A percentile compares a stretch with the other conserved stretches of the same genome.
Evolutionary conservation across 1,140 invertebrate species (phyloP).

Genomic region (Drosophila paulistorum): DNA sequence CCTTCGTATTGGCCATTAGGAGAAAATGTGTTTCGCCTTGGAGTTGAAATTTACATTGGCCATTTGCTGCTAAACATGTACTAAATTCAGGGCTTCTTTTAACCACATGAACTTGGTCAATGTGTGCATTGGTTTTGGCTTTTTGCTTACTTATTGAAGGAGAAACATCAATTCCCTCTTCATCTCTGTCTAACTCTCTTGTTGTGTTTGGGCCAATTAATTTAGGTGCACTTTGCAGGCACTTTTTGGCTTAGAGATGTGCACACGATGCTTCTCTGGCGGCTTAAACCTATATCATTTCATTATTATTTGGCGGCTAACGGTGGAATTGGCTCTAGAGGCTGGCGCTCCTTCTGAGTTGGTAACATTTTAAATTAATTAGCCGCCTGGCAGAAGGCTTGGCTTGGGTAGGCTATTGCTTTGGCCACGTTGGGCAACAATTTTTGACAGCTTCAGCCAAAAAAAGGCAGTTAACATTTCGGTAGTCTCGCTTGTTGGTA

Average conservation of each 20-base stretch:
- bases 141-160: slow-evolving; percentile 15
- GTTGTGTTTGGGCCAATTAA: slow-evolving; percentile 53
- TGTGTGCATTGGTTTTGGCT: not conserved
- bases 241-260: slow-evolving; percentile 41
- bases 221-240: slow-evolving; percentile 70
- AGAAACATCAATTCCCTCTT: slow-evolving; percentile 7
- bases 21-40: not conserved
- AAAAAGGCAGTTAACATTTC: slow-evolving; percentile 73
- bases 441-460: slow-evolving; percentile 71
- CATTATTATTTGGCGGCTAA: slow-evolving; percentile 52
- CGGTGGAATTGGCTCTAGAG: slow-evolving; percentile 22
- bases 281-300: slow-evolving; percentile 60
- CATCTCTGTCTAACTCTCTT: not conserved
- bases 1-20: slow-evolving; percentile 4
- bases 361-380: slow-evolving; percentile 77
- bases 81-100: slow-evolving; percentile 53
- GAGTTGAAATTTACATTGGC: slow-evolving; percentile 63
- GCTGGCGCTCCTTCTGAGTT: slow-evolving; percentile 40
- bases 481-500: slow-evolving; percentile 38
- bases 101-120: slow-evolving; percentile 42
- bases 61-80: slow-evolving; percentile 60
- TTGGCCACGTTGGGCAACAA: slow-evolving; percentile 55
- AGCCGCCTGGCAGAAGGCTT: slow-evolving; percentile 63
- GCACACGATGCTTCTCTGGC: slow-evolving; percentile 62
- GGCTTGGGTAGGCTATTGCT: slow-evolving; percentile 24